phyloP scores from a whole-genome alignment of 2,797 vertebrate genomes.

The Micromesistius poutassou region DNA sequence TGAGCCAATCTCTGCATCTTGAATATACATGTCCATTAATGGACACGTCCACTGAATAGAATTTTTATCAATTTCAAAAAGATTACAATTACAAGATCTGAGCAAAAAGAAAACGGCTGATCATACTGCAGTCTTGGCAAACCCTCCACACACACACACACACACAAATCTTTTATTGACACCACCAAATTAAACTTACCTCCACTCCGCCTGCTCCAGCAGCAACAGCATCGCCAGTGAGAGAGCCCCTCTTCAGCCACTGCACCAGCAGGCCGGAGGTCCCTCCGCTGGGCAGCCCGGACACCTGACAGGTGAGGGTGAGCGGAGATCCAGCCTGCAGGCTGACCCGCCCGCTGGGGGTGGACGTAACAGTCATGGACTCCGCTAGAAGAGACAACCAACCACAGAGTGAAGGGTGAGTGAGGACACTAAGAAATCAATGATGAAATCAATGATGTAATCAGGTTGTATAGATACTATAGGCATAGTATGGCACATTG shows the following conservation, averaged over 20 bases:
- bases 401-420: background rate
- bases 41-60: background rate
- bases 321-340: slow-evolving; percentile 71
- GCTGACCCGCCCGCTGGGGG: slow-evolving; percentile 63
- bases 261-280: slow-evolving; percentile 70
- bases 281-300: slow-evolving; percentile 60
- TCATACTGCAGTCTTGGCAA: background rate
- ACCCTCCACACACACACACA: background rate
- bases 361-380: slow-evolving; percentile 59
- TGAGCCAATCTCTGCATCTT: background rate
- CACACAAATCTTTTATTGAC: background rate
- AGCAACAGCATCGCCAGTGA: slow-evolving; percentile 38
- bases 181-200: slow-evolving; percentile 39
- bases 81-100: background rate
- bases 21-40: background rate
- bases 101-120: background rate
- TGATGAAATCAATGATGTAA: background rate
- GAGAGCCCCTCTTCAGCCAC: slow-evolving; percentile 72
- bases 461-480: background rate
- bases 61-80: background rate
- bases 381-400: slow-evolving; percentile 52
- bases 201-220: slow-evolving; percentile 56
- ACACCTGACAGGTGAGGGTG: slow-evolving; percentile 69
- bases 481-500: background rate
- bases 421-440: background rate